Evolutionary conservation across 2,797 vertebrate genomes (phyloP).

Genomic region (Lateolabrax maculatus): DNA sequence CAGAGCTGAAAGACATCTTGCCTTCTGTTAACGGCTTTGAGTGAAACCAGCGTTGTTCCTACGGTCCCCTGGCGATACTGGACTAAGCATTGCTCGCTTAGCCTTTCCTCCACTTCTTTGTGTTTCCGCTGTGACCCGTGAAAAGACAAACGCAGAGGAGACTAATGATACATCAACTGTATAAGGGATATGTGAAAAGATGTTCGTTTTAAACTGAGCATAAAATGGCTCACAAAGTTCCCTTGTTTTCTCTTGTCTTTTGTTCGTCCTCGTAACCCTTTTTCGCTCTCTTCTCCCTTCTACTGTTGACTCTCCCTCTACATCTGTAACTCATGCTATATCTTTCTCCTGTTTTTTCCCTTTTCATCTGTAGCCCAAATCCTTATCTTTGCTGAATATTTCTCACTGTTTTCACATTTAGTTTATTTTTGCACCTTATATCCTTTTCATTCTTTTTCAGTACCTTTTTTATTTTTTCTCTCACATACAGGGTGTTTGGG

Average conservation of each 20-base stretch:
- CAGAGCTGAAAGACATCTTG: constrained; percentile 69
- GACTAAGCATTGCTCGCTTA: constrained; percentile 60
- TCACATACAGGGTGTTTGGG: constrained; percentile 62
- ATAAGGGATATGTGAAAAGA: constrained; percentile 56
- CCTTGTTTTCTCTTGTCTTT: constrained; percentile 62
- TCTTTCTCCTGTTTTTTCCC: constrained; percentile 23
- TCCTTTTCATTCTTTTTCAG: constrained; percentile 7
- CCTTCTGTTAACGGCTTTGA: constrained; percentile 75
- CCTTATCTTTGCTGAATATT: background rate
- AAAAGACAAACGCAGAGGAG: constrained; percentile 57
- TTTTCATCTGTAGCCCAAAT: constrained; percentile 16
- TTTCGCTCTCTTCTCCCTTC: constrained; percentile 25
- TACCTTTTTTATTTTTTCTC: constrained; percentile 28
- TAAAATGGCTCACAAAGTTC: constrained; percentile 58
- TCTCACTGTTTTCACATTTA: constrained; percentile 8
- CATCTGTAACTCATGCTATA: constrained; percentile 50
- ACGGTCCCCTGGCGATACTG: constrained; percentile 54
- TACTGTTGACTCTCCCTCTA: constrained; percentile 38
- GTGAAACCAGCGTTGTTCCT: constrained; percentile 74
- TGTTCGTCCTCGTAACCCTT: constrained; percentile 57
- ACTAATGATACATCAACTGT: constrained; percentile 53
- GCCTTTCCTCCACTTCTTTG: constrained; percentile 64
- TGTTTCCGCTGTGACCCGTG: constrained; percentile 69
- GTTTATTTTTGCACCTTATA: background rate
- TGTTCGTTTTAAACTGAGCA: constrained; percentile 46